Evolutionary conservation across 2,888 invertebrate genomes (phyloP), one percentile per base, ranked within the genome.

Genomic region (Ennomos quercinarius): DNA sequence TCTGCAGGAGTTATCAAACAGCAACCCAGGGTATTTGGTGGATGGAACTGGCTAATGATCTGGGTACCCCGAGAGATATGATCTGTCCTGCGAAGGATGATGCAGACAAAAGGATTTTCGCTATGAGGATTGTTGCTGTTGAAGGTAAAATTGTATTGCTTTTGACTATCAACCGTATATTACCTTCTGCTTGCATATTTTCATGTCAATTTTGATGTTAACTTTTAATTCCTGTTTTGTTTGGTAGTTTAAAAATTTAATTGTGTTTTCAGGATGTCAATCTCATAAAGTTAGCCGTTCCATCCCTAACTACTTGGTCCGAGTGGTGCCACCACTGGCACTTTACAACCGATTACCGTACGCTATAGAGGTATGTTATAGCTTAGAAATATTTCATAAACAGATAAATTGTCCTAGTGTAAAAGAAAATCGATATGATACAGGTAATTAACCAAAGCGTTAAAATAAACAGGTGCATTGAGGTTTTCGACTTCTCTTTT

Each of bases 331-430:
- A 0, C 96, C 97, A 0, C 87, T 97, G 13, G 93, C 95, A 6
- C 86, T 97, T 10, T 95, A 96, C 88, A 97, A 97, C 83, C 95
- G 95, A 35, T 89, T 97, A 41, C 97, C 97, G 0, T 96, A 96
- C 80, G 95, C 95, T 0, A 59, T 70, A 2, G 68, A 72, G 42
- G 63, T 75, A 54, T 27, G 3, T 27, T 27, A 6, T 3, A 27
- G 6, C 3, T 27, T 6, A 6, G 6, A 27, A 27, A 27, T 27
- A 27, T 27, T 27, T 4, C 27, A 27, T 27, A 27, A 27, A 27
- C 27, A 6, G 27, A 6, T 4, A 27, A 27, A 6, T 6, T 27
- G 27, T 17, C 17, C 3, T 5, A 27, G 27, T 27, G 27, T 27
- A 6, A 6, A 1, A 17, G n/a, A n/a, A n/a, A n/a, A n/a, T n/a